Percentiles rank a stretch among this genome's conserved stretches.
These are phyloP conservation scores for Desoria tigrina DNA, from an alignment of 2,888 invertebrate genomes.

Conservation along the genomic window DNA sequence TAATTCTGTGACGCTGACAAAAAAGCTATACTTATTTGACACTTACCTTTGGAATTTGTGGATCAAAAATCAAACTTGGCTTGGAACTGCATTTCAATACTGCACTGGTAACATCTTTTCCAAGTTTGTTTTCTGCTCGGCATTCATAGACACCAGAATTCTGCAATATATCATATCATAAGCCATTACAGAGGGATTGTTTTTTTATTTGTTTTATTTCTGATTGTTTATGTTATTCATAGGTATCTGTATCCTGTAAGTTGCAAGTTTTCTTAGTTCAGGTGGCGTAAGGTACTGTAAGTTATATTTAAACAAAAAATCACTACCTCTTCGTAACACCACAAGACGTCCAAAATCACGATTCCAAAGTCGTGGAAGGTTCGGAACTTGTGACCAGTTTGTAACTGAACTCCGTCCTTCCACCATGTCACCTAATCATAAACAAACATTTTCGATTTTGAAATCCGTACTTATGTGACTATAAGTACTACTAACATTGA, in stretches of 20 bases:
- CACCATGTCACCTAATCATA: conserved; percentile 89
- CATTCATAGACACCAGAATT: conserved; percentile 74
- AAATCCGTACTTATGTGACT: conserved; percentile 14
- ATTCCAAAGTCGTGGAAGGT: conserved; percentile 98
- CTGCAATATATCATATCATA: neutral
- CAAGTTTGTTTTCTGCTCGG: conserved; percentile 86
- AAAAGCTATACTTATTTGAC: too few species aligned
- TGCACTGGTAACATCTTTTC: conserved; percentile 82
- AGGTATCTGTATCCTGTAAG: too few species aligned
- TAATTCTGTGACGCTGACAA: too few species aligned
- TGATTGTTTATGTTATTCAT: too few species aligned
- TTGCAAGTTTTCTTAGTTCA: too few species aligned
- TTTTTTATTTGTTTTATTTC: neutral
- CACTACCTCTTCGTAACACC: conserved; percentile 87
- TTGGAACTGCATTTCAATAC: conserved; percentile 83
- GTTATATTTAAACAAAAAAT: too few species aligned
- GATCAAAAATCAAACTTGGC: conserved; percentile 84
- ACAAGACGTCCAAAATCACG: conserved; percentile 90
- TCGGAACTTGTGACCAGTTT: conserved; percentile 92
- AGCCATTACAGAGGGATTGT: conserved; percentile 61
- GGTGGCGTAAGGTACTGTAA: too few species aligned
- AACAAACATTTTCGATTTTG: too few species aligned
- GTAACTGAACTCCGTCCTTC: conserved; percentile 86
- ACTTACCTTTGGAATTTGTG: conserved; percentile 83
- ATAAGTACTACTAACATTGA: neutral